Conservation (phyloP, 2,888 invertebrate genomes). For the Nudaria mundana region DNA sequence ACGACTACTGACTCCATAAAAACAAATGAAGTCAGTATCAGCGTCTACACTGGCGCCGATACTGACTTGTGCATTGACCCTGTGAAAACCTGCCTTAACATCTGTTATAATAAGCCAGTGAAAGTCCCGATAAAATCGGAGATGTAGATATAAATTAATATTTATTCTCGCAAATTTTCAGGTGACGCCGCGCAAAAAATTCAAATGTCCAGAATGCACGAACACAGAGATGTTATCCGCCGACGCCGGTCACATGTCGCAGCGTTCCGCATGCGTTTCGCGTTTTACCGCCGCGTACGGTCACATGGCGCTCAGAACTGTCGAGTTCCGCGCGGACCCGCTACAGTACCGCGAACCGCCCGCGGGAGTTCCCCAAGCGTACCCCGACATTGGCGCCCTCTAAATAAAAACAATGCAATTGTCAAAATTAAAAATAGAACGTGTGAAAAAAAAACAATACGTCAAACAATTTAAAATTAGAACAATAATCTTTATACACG, state of each 20-base stretch:
- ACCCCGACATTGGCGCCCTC: slow-evolving; percentile 92
- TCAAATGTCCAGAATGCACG: slow-evolving; percentile 97
- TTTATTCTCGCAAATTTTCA: slow-evolving; percentile 59
- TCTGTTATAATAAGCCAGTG: too few species aligned
- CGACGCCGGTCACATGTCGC: slow-evolving; percentile 95
- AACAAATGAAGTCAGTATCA: too few species aligned
- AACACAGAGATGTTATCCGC: slow-evolving; percentile 97
- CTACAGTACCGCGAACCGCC: slow-evolving; percentile 93
- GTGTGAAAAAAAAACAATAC: too few species aligned
- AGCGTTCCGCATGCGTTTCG: slow-evolving; percentile 94
- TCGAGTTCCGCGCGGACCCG: slow-evolving; percentile 97
- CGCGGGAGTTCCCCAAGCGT: slow-evolving; percentile 92
- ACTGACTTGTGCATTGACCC: too few species aligned
- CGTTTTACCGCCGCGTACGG: slow-evolving; percentile 89
- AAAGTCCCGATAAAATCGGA: too few species aligned
- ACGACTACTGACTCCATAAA: too few species aligned
- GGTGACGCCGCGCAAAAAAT: slow-evolving; percentile 97
- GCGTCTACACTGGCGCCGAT: too few species aligned
- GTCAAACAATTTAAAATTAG: too few species aligned
- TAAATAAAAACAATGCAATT: too few species aligned
- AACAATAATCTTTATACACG: too few species aligned
- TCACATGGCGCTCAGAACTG: slow-evolving; percentile 91
- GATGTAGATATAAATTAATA: background rate
- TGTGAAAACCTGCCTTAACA: too few species aligned
- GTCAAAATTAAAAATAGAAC: too few species aligned